These are phyloP conservation scores for Ceyx melanurus DNA, from an alignment of 2,113 vertebrate species.

Conservation along the genomic window DNA sequence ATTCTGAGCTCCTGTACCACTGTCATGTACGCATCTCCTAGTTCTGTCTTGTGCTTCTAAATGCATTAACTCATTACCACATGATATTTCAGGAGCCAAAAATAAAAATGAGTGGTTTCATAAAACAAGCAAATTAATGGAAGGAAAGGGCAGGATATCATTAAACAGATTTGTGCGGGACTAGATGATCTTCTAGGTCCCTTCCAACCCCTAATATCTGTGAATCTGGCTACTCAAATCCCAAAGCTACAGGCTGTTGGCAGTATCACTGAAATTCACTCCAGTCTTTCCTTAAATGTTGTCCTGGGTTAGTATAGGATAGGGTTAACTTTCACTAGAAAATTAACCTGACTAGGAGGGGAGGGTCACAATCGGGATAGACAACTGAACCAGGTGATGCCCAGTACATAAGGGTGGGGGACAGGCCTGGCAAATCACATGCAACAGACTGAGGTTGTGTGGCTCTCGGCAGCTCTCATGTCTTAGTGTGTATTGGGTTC, in stretches of 20 bases:
- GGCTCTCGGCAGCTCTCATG: too few species aligned
- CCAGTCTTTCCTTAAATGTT: neutral
- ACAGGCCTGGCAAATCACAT: too few species aligned
- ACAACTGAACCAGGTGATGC: too few species aligned
- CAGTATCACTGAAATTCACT: neutral
- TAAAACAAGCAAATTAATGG: neutral
- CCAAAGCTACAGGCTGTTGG: slow-evolving; percentile 11
- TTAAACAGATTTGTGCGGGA: slow-evolving; percentile 5
- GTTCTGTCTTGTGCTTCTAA: neutral
- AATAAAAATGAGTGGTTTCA: neutral
- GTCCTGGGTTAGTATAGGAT: too few species aligned
- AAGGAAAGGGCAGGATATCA: neutral
- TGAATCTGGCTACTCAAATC: neutral
- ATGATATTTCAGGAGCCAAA: neutral
- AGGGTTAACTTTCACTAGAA: too few species aligned
- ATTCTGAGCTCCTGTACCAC: neutral
- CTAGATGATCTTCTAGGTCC: neutral
- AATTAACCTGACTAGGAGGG: too few species aligned
- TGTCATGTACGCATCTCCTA: neutral
- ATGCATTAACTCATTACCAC: neutral
- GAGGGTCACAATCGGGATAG: too few species aligned
- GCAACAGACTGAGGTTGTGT: too few species aligned
- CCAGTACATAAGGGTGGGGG: too few species aligned
- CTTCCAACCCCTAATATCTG: too few species aligned
- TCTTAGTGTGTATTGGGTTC: too few species aligned